Conservation (phyloP, 2,113 vertebrate genomes). For the Pardalotus punctatus region DNA sequence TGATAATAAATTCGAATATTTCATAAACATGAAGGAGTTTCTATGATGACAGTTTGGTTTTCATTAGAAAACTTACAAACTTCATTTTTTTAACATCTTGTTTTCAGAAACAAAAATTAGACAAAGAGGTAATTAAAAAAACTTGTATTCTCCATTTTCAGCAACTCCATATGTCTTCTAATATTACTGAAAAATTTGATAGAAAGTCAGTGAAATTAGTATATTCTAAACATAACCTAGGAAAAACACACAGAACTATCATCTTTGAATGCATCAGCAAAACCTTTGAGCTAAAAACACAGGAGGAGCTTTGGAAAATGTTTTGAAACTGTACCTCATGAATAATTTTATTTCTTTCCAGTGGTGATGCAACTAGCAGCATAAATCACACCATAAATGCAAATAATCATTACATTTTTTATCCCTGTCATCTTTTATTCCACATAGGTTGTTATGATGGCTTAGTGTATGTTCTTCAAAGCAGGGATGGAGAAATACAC, state of each 20-base stretch:
- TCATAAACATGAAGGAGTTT: not conserved
- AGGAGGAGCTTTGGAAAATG: not conserved
- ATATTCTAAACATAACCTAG: not conserved
- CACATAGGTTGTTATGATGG: constrained; percentile 89
- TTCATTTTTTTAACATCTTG: not conserved
- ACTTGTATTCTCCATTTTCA: not conserved
- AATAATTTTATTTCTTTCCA: not conserved
- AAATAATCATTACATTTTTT: not conserved
- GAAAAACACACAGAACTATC: not conserved
- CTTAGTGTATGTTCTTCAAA: constrained; percentile 82
- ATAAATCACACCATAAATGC: not conserved
- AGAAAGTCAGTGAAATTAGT: not conserved
- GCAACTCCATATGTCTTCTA: not conserved
- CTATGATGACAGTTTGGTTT: not conserved
- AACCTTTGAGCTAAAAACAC: not conserved
- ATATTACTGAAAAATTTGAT: not conserved
- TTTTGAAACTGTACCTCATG: not conserved
- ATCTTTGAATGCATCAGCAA: not conserved
- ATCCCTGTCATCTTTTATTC: not conserved
- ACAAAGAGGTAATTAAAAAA: not conserved
- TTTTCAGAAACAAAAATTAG: not conserved
- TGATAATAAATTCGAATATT: not conserved
- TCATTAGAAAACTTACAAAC: not conserved
- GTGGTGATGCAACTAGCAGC: not conserved
- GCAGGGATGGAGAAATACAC: constrained; percentile 75